Percentiles rank a stretch among this genome's conserved stretches.
Evolutionary conservation across 2,797 vertebrate species (phyloP).

Genomic region (Phrynocephalus forsythii): DNA sequence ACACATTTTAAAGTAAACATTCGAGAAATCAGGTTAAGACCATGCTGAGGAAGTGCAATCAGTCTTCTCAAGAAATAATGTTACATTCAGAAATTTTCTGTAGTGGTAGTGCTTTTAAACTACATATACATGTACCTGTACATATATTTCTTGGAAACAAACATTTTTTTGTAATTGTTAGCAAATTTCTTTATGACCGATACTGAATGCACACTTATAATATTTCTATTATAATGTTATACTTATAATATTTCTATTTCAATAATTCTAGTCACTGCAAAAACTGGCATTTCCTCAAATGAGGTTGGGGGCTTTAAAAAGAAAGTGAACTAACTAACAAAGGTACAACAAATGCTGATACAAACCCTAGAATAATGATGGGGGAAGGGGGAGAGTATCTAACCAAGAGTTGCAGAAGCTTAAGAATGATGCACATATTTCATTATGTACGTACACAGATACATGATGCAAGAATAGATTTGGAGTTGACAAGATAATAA

Average conservation of each 20-base stretch:
- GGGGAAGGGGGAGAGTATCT: constrained; percentile 30
- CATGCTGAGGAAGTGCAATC: not conserved
- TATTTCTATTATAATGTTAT: not conserved
- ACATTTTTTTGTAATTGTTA: not conserved
- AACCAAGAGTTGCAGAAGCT: constrained; percentile 42
- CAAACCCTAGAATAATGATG: constrained; percentile 35
- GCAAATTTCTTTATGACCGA: not conserved
- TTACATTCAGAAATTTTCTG: not conserved
- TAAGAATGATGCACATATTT: not conserved
- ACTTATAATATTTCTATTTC: not conserved
- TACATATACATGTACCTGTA: too few species aligned
- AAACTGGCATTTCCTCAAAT: not conserved
- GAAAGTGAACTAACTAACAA: constrained; percentile 59
- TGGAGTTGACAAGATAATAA: not conserved
- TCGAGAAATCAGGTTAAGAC: not conserved
- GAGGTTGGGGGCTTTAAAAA: constrained; percentile 53
- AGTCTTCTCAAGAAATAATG: not conserved
- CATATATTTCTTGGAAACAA: not conserved
- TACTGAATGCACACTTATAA: not conserved
- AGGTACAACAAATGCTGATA: constrained; percentile 26
- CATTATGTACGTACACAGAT: too few species aligned
- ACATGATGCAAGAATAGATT: not conserved
- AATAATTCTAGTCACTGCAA: not conserved
- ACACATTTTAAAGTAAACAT: not conserved
- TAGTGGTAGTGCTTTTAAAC: not conserved